Base-by-base conservation (phyloP, 2,888 invertebrate species). In the Steinernema scapterisci region DNA sequence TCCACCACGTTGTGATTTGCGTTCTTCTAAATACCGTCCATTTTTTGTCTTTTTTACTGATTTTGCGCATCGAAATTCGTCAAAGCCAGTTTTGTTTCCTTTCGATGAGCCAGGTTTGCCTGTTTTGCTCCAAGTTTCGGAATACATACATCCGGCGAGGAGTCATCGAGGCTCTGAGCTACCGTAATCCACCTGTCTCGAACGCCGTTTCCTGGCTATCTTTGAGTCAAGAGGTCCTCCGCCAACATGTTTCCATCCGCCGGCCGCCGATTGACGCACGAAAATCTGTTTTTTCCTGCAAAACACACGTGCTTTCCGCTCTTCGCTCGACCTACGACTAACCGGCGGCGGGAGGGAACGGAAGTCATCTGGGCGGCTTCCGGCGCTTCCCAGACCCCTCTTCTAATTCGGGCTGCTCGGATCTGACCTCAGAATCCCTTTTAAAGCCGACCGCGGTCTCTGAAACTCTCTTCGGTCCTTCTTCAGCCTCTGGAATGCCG, bases 241-340 rank as follows among this genome's bases (percentile, higher is more conserved):
- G 54, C 16, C 13, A 54, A 25, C 54, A 54, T 54, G 54, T 19
- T 6, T 44, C 45, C 45, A 16, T 44, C n/a, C n/a, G n/a, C 38
- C 48, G 13, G 38, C 23, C 23, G 6, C 63, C 63, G 63, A 63
- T 63, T 63, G 63, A 63, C 63, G 63, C 63, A 63, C 63, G 19
- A 38, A 19, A 63, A 25, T 63, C 31, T 63, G 63, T 63, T 63
- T 27, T 63, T 63, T 63, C 63, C 63, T 63, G 63, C 63, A 63
- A 63, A 63, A 63, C 38, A 63, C 63, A 38, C 63, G 63, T 38
- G 63, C 63, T 21, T 31, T 63, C 63, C 63, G 63, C 16, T 25
- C 25, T 48, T 3, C 48, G 48, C 48, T 48, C 48, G n/a, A 38
- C 38, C 38, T 38, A 6, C 38, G 38, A 38, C 38, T 38, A 38